Evolutionary conservation across 2,113 vertebrate genomes (phyloP).

Genomic region (Ciconia maguari): DNA sequence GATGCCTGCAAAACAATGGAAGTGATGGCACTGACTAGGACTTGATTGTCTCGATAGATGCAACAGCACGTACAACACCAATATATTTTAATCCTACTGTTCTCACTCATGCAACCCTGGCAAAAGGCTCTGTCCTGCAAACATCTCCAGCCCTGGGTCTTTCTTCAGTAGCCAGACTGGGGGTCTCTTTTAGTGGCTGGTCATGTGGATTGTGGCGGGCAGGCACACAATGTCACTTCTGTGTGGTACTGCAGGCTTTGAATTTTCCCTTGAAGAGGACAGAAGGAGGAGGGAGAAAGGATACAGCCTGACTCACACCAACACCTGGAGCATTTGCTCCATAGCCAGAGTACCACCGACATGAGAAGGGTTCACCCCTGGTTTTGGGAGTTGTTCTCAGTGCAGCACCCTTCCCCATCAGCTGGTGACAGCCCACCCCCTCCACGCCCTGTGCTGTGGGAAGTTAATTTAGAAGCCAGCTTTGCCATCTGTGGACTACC

Average conservation of each 20-base stretch:
- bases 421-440: slow-evolving; percentile 13
- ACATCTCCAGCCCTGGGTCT: neutral
- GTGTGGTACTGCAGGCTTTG: neutral
- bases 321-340: neutral
- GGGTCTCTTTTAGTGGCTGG: neutral
- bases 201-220: neutral
- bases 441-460: slow-evolving; percentile 40
- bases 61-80: neutral
- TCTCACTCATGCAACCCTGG: neutral
- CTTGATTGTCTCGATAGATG: neutral
- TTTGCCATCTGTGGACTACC: slow-evolving; percentile 60
- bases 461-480: slow-evolving; percentile 56
- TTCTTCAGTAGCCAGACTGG: slow-evolving; percentile 2
- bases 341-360: neutral
- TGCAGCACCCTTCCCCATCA: neutral
- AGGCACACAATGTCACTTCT: neutral
- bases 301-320: neutral
- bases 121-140: slow-evolving; percentile 16
- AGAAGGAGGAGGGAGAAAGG: neutral
- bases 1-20: slow-evolving; percentile 29
- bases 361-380: neutral
- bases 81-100: neutral
- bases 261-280: neutral
- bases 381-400: neutral
- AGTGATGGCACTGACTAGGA: neutral